phyloP scores from a whole-genome alignment of 2,888 invertebrate genomes.

The Stenoptilia bipunctidactyla region DNA sequence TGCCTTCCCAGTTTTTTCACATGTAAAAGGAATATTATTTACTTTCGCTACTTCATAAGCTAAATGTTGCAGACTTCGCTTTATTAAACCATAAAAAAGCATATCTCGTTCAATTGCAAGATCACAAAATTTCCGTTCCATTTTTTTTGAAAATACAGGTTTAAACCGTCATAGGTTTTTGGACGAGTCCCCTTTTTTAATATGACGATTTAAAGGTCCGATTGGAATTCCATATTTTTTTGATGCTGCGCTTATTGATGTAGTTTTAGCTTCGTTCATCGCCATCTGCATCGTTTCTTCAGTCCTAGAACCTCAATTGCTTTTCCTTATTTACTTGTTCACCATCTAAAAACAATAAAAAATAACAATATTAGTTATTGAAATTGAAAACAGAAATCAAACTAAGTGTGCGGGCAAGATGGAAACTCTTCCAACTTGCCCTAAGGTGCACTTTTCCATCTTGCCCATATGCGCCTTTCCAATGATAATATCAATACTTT shows the following conservation, averaged over 20 bases:
- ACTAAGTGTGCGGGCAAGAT: background rate
- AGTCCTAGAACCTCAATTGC: conserved; percentile 3
- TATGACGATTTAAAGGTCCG: conserved; percentile 6
- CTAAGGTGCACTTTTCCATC: background rate
- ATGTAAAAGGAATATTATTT: conserved; percentile 17
- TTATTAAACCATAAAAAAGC: conserved; percentile 2
- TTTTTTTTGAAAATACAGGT: background rate
- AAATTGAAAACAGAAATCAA: background rate
- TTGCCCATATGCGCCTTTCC: background rate
- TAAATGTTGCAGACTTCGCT: conserved; percentile 3
- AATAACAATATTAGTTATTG: background rate
- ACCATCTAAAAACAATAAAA: conserved; percentile 6
- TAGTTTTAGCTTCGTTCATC: conserved; percentile 7
- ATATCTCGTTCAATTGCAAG: background rate
- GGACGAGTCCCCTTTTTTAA: conserved; percentile 5
- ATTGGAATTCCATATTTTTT: conserved; percentile 2
- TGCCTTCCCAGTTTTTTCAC: conserved; percentile 14
- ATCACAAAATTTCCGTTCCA: conserved; percentile 1
- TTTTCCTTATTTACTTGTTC: conserved; percentile 6
- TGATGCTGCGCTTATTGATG: conserved; percentile 3
- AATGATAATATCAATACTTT: background rate
- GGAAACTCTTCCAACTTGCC: too few species aligned
- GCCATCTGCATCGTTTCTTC: conserved; percentile 6
- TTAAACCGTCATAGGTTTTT: conserved; percentile 4
- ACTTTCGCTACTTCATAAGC: conserved; percentile 5